Evolutionary conservation across 2,113 vertebrate species (phyloP).

Genomic region (Arothron firmamentum): DNA sequence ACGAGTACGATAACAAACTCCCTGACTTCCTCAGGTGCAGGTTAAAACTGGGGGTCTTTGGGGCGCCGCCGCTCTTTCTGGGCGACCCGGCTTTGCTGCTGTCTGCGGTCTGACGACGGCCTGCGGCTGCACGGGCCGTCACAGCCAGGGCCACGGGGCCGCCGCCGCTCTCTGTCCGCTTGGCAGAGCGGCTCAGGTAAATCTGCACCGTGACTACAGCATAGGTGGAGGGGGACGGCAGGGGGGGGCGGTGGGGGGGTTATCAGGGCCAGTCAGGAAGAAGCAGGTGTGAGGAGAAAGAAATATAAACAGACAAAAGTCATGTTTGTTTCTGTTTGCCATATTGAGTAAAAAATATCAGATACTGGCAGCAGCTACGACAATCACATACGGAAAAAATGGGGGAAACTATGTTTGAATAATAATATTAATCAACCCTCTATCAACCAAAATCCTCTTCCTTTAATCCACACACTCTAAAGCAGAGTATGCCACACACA

Average conservation of each 20-base stretch:
- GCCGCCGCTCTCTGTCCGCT: constrained; percentile 64
- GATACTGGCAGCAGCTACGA: constrained; percentile 18
- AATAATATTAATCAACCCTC: too few species aligned
- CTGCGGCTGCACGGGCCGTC: constrained; percentile 47
- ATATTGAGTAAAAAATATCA: constrained; percentile 10
- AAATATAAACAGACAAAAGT: constrained; percentile 41
- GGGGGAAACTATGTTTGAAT: too few species aligned
- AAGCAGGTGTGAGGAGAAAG: constrained; percentile 15
- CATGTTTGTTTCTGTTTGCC: not conserved
- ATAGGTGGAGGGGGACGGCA: constrained; percentile 47
- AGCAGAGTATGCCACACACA: not conserved
- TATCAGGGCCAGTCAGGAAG: constrained; percentile 62
- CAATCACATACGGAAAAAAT: constrained; percentile 8
- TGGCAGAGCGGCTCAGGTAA: constrained; percentile 72
- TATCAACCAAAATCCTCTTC: too few species aligned
- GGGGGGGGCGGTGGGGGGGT: constrained; percentile 43
- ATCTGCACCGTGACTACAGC: constrained; percentile 77
- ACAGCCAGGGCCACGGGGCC: constrained; percentile 56
- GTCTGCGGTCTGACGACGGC: constrained; percentile 59
- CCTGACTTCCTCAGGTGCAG: constrained; percentile 72
- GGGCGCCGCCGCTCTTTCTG: constrained; percentile 62
- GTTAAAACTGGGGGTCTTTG: constrained; percentile 67
- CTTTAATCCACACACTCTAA: too few species aligned
- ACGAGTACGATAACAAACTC: constrained; percentile 66
- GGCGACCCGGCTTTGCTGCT: constrained; percentile 41